Conservation (phyloP, 1,140 invertebrate species). For the Trichonephila clavata region DNA sequence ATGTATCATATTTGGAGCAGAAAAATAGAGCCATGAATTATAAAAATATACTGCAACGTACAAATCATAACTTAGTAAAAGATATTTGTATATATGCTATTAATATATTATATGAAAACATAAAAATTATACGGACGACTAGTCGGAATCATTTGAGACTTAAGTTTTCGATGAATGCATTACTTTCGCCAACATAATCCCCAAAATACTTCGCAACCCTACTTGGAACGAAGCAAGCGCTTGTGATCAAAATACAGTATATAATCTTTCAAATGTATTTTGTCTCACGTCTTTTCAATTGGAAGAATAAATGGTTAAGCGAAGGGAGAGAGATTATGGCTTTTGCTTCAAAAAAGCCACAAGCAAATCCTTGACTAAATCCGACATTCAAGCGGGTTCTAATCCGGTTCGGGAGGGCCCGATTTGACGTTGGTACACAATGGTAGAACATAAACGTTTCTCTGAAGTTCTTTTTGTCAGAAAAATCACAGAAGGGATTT, state of each 20-base stretch:
- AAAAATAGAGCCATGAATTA: too few relatives aligned
- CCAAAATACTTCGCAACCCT: constrained; percentile 24
- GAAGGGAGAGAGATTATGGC: constrained; percentile 45
- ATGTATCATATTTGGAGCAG: too few relatives aligned
- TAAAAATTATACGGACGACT: too few relatives aligned
- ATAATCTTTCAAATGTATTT: constrained; percentile 49
- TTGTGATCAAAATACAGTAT: constrained; percentile 62
- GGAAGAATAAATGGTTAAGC: neutral
- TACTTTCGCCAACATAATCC: neutral
- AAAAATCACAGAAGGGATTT: constrained; percentile 36
- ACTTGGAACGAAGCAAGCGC: neutral
- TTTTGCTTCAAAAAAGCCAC: constrained; percentile 72
- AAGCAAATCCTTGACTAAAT: constrained; percentile 62
- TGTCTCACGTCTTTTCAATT: constrained; percentile 32
- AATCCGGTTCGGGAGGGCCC: constrained; percentile 45
- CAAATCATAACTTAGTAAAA: too few relatives aligned
- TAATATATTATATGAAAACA: too few relatives aligned
- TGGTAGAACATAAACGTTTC: constrained; percentile 71
- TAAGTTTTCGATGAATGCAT: too few relatives aligned
- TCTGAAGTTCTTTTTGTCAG: constrained; percentile 52
- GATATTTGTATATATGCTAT: too few relatives aligned
- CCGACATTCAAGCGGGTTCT: constrained; percentile 60
- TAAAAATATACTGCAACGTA: too few relatives aligned
- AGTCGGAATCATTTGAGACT: too few relatives aligned
- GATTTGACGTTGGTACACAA: constrained; percentile 57